Percentiles rank a stretch among this genome's conserved stretches.
phyloP scores from a whole-genome alignment of 1,140 invertebrate genomes.

The Palaemon carinicauda region DNA sequence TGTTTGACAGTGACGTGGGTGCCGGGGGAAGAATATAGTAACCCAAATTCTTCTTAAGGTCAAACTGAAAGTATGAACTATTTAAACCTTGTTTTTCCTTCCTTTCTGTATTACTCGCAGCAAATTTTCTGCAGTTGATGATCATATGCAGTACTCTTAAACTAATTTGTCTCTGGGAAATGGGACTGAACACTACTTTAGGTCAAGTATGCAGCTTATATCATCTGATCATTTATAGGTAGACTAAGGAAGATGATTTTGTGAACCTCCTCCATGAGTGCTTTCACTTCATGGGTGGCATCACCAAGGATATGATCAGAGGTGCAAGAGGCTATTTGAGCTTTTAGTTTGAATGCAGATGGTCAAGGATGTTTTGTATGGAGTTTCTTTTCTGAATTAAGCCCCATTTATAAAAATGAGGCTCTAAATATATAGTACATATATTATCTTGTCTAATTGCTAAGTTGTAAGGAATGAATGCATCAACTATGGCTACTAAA shows the following conservation, averaged over 20 bases:
- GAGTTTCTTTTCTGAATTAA: conserved; percentile 37
- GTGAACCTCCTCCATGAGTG: neutral
- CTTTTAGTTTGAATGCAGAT: conserved; percentile 34
- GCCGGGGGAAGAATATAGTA: conserved; percentile 47
- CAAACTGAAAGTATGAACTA: conserved; percentile 21
- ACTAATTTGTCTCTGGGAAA: conserved; percentile 34
- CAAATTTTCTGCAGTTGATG: conserved; percentile 32
- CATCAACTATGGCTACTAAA: conserved; percentile 44
- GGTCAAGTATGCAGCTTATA: conserved; percentile 39
- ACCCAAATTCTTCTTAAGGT: conserved; percentile 54
- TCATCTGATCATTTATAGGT: conserved; percentile 38
- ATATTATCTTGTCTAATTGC: neutral
- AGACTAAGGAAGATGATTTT: neutral
- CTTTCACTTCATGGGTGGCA: neutral
- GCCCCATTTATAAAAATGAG: conserved; percentile 25
- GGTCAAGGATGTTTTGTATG: conserved; percentile 32
- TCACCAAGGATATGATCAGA: conserved; percentile 29
- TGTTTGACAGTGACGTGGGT: conserved; percentile 14
- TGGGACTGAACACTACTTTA: conserved; percentile 39
- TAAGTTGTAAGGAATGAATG: conserved; percentile 40
- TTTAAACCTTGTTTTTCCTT: neutral
- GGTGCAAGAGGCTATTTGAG: conserved; percentile 42
- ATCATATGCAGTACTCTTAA: conserved; percentile 46
- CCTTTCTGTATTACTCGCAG: conserved; percentile 43
- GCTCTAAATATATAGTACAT: conserved; percentile 36